Evolutionary conservation across 23 tunicate genomes (phyloP), one percentile per base, ranked within the genome.

Genomic region (Clavelina lepadiformis): DNA sequence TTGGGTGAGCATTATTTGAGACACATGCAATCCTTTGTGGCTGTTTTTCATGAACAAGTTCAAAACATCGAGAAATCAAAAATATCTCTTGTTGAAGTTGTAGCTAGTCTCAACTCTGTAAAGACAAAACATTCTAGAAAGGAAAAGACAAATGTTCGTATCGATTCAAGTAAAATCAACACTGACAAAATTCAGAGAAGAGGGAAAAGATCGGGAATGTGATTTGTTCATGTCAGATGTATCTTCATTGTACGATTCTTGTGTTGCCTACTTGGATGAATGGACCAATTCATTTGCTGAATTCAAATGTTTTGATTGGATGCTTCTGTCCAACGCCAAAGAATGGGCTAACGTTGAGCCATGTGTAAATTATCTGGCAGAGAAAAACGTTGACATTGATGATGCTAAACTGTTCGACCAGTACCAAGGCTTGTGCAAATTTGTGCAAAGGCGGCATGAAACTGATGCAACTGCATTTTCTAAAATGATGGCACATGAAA

Each of bases 311-410:
- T 69, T 69, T 52, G 75, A 69, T 24, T 69, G 63, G 46, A 53
- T 69, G 63, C 62, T 69, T 4, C 51, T 69, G 61, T 69, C 27
- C 62, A 25, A 69, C 23, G 34, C 51, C 22, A 69, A 51, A 51
- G 28, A 69, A 69, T 53, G 63, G 63, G 46, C 23, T 51, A 52
- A 69, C 15, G 62, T 52, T 69, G 63, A 69, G 29, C 72, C 72
- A 67, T 67, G 72, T 34, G 72, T 67, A 24, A 45, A 34, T 19
- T 67, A 67, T 67, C 50, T 45, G 38, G 57, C 33, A 21, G 44
- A 46, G 24, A 46, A 67, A 67, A 67, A 69, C n/a, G 63, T 69
- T 69, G 75, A 51, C 62, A 53, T 69, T 69, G 75, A 69, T 69
- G 46, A 69, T 51, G 63, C 63, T 31, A 69, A 63, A 36, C 69